phyloP scores from a whole-genome alignment of 1,140 invertebrate genomes.

The Paramacrobiotus metropolitanus region DNA sequence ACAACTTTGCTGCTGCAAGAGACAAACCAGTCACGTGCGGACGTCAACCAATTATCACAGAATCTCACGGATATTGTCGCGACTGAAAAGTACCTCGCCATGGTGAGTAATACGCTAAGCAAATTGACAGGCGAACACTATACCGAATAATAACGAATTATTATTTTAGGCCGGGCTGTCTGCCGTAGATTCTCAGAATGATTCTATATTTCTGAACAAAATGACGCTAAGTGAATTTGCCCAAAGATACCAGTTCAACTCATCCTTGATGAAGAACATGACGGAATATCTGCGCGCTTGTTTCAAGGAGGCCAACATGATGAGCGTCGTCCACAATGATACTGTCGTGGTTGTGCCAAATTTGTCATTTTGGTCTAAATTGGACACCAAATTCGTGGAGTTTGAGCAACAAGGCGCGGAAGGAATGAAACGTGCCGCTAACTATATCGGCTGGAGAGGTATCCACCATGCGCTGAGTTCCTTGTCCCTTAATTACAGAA shows the following conservation, averaged over 20 bases:
- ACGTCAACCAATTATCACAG: background rate
- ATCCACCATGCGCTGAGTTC: background rate
- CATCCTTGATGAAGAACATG: background rate
- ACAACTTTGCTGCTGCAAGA: background rate
- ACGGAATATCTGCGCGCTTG: background rate
- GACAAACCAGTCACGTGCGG: background rate
- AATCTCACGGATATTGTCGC: background rate
- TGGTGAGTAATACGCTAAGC: too few species aligned
- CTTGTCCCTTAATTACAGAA: background rate
- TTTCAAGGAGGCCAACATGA: background rate
- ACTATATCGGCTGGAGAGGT: conserved; percentile 1
- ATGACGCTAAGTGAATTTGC: background rate
- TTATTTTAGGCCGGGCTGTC: too few species aligned
- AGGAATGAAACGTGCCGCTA: background rate
- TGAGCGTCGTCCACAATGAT: background rate
- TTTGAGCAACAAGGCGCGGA: background rate
- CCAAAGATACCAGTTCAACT: background rate
- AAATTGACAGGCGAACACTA: too few species aligned
- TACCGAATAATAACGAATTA: too few species aligned
- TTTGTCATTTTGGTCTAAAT: background rate
- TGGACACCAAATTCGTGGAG: background rate
- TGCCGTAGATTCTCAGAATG: background rate
- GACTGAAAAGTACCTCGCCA: too few species aligned
- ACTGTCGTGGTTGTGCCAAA: background rate
- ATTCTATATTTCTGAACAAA: background rate